Conservation (phyloP, 2,888 invertebrate genomes). For the Protonemura montana region DNA sequence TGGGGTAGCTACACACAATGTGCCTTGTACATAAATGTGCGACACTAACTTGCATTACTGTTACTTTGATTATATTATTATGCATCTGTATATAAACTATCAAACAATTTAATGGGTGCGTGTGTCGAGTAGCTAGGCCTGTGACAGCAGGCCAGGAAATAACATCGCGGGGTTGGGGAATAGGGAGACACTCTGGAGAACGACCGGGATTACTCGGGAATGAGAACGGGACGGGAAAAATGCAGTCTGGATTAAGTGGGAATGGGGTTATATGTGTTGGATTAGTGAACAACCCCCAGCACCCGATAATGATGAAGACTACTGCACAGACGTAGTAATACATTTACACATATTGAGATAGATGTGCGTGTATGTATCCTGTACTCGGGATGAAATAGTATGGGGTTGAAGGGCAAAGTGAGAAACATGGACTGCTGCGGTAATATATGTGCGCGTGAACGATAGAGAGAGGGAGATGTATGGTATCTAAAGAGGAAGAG, state of each 20-base stretch:
- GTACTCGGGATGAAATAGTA: slow-evolving; percentile 1
- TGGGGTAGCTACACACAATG: background rate
- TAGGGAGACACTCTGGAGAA: background rate
- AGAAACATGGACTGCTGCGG: background rate
- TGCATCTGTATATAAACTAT: slow-evolving; percentile 36
- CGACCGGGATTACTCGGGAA: slow-evolving; percentile 45
- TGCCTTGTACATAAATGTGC: slow-evolving; percentile 9
- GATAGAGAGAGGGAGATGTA: background rate
- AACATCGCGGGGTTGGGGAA: background rate
- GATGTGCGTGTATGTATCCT: background rate
- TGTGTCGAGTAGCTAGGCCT: background rate
- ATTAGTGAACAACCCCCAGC: slow-evolving; percentile 25
- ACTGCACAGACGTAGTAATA: background rate
- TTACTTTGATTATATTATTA: slow-evolving; percentile 36
- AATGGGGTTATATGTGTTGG: slow-evolving; percentile 23
- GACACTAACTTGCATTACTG: slow-evolving; percentile 31
- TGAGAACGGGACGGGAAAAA: slow-evolving; percentile 46
- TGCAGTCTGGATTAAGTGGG: slow-evolving; percentile 36
- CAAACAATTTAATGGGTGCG: slow-evolving; percentile 18
- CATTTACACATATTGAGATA: slow-evolving; percentile 18
- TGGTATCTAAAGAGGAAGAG: background rate
- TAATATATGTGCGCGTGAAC: slow-evolving; percentile 30
- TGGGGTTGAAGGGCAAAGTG: slow-evolving; percentile 15
- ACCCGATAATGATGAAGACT: slow-evolving; percentile 31
- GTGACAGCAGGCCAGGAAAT: background rate